These are phyloP conservation scores for Eupithecia exiguata DNA, from an alignment of 2,888 invertebrate species.

Conservation along the genomic window DNA sequence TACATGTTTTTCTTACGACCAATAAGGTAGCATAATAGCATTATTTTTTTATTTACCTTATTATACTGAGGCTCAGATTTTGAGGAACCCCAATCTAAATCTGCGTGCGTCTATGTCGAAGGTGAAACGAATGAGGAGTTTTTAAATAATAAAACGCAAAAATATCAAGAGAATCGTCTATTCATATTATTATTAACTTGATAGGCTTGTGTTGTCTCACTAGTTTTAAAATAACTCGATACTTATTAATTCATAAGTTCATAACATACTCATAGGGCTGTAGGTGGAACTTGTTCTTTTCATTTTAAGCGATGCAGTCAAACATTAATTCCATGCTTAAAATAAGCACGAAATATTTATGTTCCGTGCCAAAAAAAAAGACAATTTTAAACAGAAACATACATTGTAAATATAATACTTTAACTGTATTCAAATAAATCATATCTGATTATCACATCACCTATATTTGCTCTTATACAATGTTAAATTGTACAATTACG, in stretches of 20 bases:
- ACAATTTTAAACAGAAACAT: slow-evolving; percentile 10
- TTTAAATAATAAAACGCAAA: slow-evolving; percentile 52
- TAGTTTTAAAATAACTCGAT: slow-evolving; percentile 65
- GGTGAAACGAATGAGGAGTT: neutral
- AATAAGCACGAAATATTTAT: neutral
- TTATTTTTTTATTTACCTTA: no score
- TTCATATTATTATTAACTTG: slow-evolving; percentile 69
- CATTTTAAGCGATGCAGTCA: slow-evolving; percentile 12
- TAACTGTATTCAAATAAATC: slow-evolving; percentile 24
- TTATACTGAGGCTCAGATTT: no score
- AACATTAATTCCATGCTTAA: neutral
- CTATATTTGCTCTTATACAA: slow-evolving; percentile 28
- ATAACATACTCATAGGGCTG: slow-evolving; percentile 10
- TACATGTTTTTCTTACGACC: no score
- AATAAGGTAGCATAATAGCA: no score
- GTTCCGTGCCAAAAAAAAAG: neutral
- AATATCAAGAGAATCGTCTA: slow-evolving; percentile 74
- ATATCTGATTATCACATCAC: slow-evolving; percentile 21
- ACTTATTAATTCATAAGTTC: slow-evolving; percentile 42
- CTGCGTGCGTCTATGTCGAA: neutral
- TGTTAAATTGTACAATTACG: slow-evolving; percentile 47
- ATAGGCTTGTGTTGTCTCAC: slow-evolving; percentile 75
- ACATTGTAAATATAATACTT: slow-evolving; percentile 24
- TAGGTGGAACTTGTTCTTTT: slow-evolving; percentile 14
- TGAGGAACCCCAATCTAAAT: neutral